Conservation (phyloP, 2,888 invertebrate species). For the Amaurobius ferox region DNA sequence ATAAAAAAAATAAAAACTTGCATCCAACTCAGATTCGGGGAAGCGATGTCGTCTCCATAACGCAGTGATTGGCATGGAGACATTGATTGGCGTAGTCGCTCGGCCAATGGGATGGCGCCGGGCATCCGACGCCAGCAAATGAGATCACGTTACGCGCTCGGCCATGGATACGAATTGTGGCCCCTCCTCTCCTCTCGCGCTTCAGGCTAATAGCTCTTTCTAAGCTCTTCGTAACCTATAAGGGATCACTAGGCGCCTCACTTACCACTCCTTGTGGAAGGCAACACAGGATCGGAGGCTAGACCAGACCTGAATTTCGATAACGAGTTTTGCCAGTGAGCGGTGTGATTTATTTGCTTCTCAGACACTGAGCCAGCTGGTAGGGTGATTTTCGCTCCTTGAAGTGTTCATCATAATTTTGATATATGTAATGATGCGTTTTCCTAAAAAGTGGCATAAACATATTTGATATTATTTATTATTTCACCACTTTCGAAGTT, state of each 20-base stretch:
- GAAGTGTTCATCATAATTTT: too few relatives aligned
- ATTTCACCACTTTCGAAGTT: too few relatives aligned
- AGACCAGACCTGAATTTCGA: conserved; percentile 51
- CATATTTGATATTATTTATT: too few relatives aligned
- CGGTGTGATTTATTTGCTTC: conserved; percentile 21
- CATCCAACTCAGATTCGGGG: conserved; percentile 20
- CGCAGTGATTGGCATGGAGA: conserved; percentile 72
- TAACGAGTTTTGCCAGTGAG: conserved; percentile 40
- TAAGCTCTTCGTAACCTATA: conserved; percentile 73
- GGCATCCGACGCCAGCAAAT: conserved; percentile 70
- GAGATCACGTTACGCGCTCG: conserved; percentile 69
- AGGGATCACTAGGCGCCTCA: conserved; percentile 75
- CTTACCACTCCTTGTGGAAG: conserved; percentile 45
- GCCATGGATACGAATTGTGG: conserved; percentile 65
- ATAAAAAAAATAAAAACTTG: conserved; percentile 18
- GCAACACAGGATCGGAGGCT: conserved; percentile 45
- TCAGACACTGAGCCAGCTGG: neutral
- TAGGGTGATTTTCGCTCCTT: neutral
- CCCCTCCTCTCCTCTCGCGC: conserved; percentile 42
- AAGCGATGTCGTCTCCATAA: conserved; percentile 65
- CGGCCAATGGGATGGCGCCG: conserved; percentile 61
- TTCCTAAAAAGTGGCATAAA: too few relatives aligned
- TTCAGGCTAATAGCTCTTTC: conserved; percentile 69
- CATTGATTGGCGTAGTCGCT: conserved; percentile 70
- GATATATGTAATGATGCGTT: too few relatives aligned